Evolutionary conservation across 35 echinoderm and acorn worm species (phyloP).

Genomic region (Acanthaster planci): DNA sequence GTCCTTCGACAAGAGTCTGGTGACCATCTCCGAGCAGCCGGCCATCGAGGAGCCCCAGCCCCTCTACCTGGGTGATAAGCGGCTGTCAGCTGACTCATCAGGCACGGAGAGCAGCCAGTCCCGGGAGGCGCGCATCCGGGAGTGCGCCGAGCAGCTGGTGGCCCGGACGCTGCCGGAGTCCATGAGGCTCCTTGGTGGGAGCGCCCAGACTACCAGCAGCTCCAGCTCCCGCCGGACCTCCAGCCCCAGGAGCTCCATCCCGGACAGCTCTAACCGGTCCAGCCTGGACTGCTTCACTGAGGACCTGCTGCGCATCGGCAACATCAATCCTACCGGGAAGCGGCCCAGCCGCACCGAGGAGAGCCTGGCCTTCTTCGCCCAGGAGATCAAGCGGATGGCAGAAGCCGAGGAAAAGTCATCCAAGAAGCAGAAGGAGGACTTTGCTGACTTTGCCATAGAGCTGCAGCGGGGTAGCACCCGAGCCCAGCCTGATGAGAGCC

Average conservation of each 20-base stretch:
- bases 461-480: constrained; percentile 36
- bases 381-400: constrained; percentile 47
- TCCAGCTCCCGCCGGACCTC: not conserved
- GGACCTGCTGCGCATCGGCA: constrained; percentile 74
- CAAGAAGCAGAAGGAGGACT: constrained; percentile 68
- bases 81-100: not conserved
- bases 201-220: constrained; percentile 9
- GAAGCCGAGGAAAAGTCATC: constrained; percentile 46
- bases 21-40: constrained; percentile 14
- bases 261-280: constrained; percentile 53
- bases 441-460: constrained; percentile 73
- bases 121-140: constrained; percentile 33
- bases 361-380: constrained; percentile 63
- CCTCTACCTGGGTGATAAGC: not conserved
- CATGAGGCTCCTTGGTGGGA: constrained; percentile 32
- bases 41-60: constrained; percentile 11
- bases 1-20: not conserved
- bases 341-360: constrained; percentile 80
- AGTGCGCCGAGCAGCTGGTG: constrained; percentile 33
- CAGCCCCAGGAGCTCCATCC: constrained; percentile 9
- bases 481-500: not conserved
- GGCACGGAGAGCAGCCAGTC: constrained; percentile 19
- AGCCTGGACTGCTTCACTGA: constrained; percentile 89
- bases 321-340: constrained; percentile 76
- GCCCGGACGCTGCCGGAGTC: constrained; percentile 31